Evolutionary conservation across 2,113 vertebrate species (phyloP), one percentile per base, ranked within the genome.

Genomic region (Ictalurus furcatus): DNA sequence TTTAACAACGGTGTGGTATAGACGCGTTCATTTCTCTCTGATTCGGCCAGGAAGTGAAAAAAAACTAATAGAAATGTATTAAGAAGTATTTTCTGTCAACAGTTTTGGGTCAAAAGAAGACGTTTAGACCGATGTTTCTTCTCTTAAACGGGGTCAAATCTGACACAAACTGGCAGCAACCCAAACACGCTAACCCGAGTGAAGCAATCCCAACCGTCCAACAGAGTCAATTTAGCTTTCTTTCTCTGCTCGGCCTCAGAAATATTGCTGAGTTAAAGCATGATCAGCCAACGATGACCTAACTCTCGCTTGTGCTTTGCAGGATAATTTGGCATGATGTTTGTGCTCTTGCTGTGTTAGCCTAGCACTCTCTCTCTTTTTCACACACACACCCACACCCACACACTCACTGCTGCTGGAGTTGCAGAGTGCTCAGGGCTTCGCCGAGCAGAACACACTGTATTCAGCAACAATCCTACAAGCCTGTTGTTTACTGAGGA

Each of bases 401-500:
- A n/a, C 28, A 56, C 52, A 54, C 67, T 11, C 30, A 4, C 30
- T n/a, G 14, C 80, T 73, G 63, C 80, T 40, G 34, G 78, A 44
- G 65, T 84, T 71, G 30, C 48, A 83, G 52, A 14, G 52, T 58
- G 79, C 34, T 37, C 9, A 79, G 30, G 63, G 63, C 59, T 34
- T 82, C 14, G n/a, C 21, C 61, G 56, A 89, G 81, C 30, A 23
- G 74, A 80, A 58, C 37, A 4, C 74, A 78, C 81, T 13, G 76
- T 84, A 76, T 79, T 89, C 87, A 91, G 89, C 88, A 91, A 74
- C 82, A 85, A 67, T 88, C 65, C 12, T 82, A 59, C 76, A 48
- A 84, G 85, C 58, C 71, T 30, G 56, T 34, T 85, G 85, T 89
- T 87, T 84, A 84, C 40, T 25, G 69, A 80, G 79, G 86, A 82